Evolutionary conservation across 2,888 invertebrate genomes (phyloP).

Genomic region (Nemotelus nigrinus): DNA sequence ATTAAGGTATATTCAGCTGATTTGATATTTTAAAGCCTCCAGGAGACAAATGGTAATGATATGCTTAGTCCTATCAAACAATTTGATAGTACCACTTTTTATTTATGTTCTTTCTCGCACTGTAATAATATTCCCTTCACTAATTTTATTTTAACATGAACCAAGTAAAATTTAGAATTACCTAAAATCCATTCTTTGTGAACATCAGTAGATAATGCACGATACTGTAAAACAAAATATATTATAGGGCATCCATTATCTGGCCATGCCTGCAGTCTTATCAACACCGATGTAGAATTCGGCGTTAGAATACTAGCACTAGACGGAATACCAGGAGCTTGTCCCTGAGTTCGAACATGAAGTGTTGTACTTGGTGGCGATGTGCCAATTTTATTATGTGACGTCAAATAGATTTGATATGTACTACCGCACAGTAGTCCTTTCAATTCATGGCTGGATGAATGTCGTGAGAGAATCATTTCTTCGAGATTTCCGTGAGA

Average conservation of each 20-base stretch:
- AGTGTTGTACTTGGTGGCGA: constrained; percentile 75
- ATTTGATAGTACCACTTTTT: too few relatives aligned
- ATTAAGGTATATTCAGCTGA: too few relatives aligned
- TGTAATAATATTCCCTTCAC: too few relatives aligned
- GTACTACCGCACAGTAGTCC: constrained; percentile 77
- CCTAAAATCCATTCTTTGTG: constrained; percentile 76
- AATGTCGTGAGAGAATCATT: constrained; percentile 72
- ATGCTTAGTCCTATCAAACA: too few relatives aligned
- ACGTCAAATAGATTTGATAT: constrained; percentile 76
- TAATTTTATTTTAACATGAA: too few relatives aligned
- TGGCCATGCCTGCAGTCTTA: constrained; percentile 77
- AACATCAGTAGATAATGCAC: constrained; percentile 66
- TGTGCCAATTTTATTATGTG: constrained; percentile 77
- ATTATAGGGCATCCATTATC: constrained; percentile 78
- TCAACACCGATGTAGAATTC: constrained; percentile 74
- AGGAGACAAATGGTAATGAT: too few relatives aligned
- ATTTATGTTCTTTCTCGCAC: too few relatives aligned
- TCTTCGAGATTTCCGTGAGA: constrained; percentile 75
- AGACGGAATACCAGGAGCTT: constrained; percentile 75
- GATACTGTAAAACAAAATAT: constrained; percentile 76
- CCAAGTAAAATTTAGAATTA: constrained; percentile 54
- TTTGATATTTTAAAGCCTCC: too few relatives aligned
- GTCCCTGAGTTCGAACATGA: constrained; percentile 77
- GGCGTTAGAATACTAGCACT: constrained; percentile 73
- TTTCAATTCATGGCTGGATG: constrained; percentile 75